Evolutionary conservation across 2,113 vertebrate genomes (phyloP).

Genomic region (Calyptommatus sinebrachiatus): DNA sequence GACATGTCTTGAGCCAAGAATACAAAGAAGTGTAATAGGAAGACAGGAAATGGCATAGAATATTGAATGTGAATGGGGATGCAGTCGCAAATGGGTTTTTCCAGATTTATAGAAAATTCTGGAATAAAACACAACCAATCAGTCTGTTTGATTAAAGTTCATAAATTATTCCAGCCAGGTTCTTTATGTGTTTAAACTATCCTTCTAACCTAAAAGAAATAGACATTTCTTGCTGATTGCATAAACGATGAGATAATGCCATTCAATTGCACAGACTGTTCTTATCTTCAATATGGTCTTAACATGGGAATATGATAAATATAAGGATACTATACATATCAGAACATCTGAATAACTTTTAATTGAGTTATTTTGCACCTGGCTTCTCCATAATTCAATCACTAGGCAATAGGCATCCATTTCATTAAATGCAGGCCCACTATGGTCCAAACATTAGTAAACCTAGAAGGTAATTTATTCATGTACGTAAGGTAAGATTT

Average conservation of each 20-base stretch:
- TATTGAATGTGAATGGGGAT: no score
- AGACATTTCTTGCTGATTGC: no score
- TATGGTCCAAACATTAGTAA: constrained; percentile 8
- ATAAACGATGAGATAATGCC: background rate
- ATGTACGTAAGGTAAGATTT: background rate
- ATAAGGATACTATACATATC: background rate
- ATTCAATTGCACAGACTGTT: background rate
- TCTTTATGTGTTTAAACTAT: constrained; percentile 8
- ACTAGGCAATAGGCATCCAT: constrained; percentile 10
- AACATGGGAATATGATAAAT: background rate
- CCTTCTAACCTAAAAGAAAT: background rate
- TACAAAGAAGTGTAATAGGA: no score
- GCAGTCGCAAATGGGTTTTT: no score
- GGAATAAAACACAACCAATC: background rate
- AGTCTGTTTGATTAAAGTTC: constrained; percentile 29
- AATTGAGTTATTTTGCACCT: background rate
- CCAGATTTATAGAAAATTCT: no score
- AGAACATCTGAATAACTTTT: constrained; percentile 14
- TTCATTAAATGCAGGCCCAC: constrained; percentile 15
- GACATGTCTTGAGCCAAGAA: no score
- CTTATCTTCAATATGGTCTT: background rate
- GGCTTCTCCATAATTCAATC: background rate
- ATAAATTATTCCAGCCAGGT: constrained; percentile 8
- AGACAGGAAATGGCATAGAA: no score
- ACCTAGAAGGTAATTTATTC: constrained; percentile 29